Base-by-base conservation (phyloP, 2,888 invertebrate genomes). In the Dolichomitus sp. region DNA sequence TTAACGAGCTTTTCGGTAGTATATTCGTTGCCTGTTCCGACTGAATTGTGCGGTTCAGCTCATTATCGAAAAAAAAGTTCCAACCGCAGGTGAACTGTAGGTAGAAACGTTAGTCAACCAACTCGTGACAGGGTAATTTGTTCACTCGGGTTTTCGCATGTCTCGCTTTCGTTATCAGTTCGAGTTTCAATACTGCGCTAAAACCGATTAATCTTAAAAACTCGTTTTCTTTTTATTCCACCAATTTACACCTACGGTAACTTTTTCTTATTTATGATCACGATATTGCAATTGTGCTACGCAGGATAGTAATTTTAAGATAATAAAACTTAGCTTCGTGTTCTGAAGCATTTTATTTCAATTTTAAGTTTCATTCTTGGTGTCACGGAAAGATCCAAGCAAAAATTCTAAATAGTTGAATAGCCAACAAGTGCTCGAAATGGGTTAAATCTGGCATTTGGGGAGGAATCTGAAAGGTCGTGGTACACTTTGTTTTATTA, bases 151-250 rank as follows among this genome's bases (percentile, higher is more conserved):
- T 3, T n/a, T 19, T 72, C 48, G 48, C 59, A 23, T 72, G 61
- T 33, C 61, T 33, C 48, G 30, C n/a, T 12, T 19, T 61, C 72
- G 48, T 61, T 72, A 72, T 61, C 61, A 33, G 61, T 50, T 6
- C 7, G 33, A 61, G 45, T 72, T 61, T 72, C n/a, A 48, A 52
- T 52, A 50, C 52, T 42, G 63, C 40, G 23, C 45, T 65, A 1
- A 54, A 65, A 45, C 1, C 45, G 45, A 65, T 59, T 33, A 37
- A n/a, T n/a, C 65, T 65, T 9, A 42, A 65, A 65, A 65, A 2
- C 65, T 65, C 37, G 19, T 45, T 65, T 23, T 45, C 45, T 27
- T 45, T 23, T 23, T 2, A 14, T 65, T 65, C n/a, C 45, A 23
- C 27, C 45, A 45, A 48, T 45, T 23, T 65, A 27, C 2, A 27